phyloP scores from a whole-genome alignment of 2,797 vertebrate species.

The Acipenser oxyrinchus region DNA sequence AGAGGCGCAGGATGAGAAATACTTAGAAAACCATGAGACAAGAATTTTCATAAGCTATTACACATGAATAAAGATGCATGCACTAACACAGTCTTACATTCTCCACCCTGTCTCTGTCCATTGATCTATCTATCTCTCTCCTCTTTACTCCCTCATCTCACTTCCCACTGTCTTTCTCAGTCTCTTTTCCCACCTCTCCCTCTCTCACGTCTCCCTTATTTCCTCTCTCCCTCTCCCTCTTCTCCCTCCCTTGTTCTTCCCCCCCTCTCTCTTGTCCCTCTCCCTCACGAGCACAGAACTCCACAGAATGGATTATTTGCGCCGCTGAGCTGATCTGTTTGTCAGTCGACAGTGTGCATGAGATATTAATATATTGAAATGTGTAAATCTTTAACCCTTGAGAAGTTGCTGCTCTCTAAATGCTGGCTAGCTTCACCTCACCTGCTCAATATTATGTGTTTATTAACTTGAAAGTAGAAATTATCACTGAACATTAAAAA shows the following conservation, averaged over 20 bases:
- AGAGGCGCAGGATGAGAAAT: not conserved
- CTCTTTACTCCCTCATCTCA: constrained; percentile 31
- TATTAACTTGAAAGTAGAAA: too few species aligned
- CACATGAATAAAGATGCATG: too few species aligned
- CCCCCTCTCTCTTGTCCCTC: constrained; percentile 24
- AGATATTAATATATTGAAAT: too few species aligned
- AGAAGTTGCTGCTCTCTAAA: too few species aligned
- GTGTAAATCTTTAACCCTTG: too few species aligned
- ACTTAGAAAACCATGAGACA: not conserved
- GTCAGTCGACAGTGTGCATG: too few species aligned
- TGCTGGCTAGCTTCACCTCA: too few species aligned
- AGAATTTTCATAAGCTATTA: not conserved
- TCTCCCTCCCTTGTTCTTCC: constrained; percentile 33
- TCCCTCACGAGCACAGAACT: not conserved
- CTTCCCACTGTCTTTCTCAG: constrained; percentile 31
- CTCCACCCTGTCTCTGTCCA: constrained; percentile 36
- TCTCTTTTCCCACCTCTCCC: constrained; percentile 25
- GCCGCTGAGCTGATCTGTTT: too few species aligned
- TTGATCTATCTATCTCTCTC: constrained; percentile 29
- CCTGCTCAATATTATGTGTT: too few species aligned
- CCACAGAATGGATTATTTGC: too few species aligned
- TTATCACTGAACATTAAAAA: too few species aligned
- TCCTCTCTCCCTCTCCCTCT: constrained; percentile 22
- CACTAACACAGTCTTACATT: constrained; percentile 25
- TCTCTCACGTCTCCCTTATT: constrained; percentile 25